Evolutionary conservation across 2,888 invertebrate genomes (phyloP), one percentile per base, ranked within the genome.

Genomic region (Lordiphosa andalusiaca): DNA sequence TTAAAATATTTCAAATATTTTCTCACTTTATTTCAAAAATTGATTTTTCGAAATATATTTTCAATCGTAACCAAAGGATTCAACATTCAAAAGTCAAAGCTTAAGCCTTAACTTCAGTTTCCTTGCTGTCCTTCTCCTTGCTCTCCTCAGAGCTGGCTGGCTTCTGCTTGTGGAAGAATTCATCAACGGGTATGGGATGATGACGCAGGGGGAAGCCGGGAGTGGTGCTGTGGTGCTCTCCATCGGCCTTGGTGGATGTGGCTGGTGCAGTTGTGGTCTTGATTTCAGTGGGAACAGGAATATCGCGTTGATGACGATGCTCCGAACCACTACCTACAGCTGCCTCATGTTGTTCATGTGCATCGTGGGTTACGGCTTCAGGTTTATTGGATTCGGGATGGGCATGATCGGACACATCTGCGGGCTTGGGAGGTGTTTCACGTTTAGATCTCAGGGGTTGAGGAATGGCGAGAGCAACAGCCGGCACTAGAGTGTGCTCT

Each of bases 261-360:
- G 46, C 21, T 1, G 69, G 53, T 5, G 59, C 67, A 9, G 56
- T 19, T 37, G 76, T 71, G 16, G 64, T 53, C 47, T 73, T 73
- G 0, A 84, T 64, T 38, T 82, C 73, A 12, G 86, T 84, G 38
- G 87, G 88, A 23, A 87, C 87, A n/a, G 88, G 86, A 63, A 87
- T 86, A 38, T 87, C 87, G n/a, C 87, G 86, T 52, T 81, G 70
- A 48, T 41, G 54, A 4, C 55, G 52, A 30, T 51, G 40, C 7
- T 25, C 36, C 21, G 6, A n/a, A 9, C 19, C 16, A 2, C 2
- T 4, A 4, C 19, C 41, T 12, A 19, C 7, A 0, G 19, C 5
- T 10, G 16, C 6, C 10, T 56, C 44, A 13, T 35, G 3, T 23
- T 5, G 2, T 7, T 16, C 35, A 54, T 49, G 3, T 12, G n/a